A percentile compares a stretch with the other conserved stretches of the same genome.
Evolutionary conservation across 2,888 invertebrate genomes (phyloP).

Genomic region (Cosmopolites sordidus): DNA sequence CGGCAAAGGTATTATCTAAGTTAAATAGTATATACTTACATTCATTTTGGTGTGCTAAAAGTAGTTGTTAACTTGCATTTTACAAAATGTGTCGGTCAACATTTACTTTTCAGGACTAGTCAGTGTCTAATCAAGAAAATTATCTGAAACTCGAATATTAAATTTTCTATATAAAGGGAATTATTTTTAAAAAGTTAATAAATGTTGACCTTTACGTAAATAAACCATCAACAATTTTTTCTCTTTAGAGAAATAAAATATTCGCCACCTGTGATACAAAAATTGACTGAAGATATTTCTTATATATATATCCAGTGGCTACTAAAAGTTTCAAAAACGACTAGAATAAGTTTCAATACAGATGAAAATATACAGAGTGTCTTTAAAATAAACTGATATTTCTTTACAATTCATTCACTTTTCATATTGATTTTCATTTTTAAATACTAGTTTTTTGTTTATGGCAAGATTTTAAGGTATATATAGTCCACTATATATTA

Average conservation of each 20-base stretch:
- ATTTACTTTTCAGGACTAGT: not conserved
- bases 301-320: too few relatives aligned
- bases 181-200: not conserved
- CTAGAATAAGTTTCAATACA: too few relatives aligned
- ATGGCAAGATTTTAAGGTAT: too few relatives aligned
- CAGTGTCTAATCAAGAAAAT: not conserved
- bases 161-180: not conserved
- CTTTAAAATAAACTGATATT: too few relatives aligned
- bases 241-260: not conserved
- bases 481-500: too few relatives aligned
- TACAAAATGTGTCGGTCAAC: constrained; percentile 22
- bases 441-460: too few relatives aligned
- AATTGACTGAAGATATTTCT: too few relatives aligned
- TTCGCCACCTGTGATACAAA: too few relatives aligned
- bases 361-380: too few relatives aligned
- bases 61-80: constrained; percentile 17
- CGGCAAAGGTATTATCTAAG: constrained; percentile 28
- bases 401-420: too few relatives aligned
- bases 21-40: constrained; percentile 29
- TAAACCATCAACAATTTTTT: not conserved
- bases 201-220: not conserved
- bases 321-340: too few relatives aligned
- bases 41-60: constrained; percentile 33
- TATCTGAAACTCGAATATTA: not conserved
- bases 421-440: too few relatives aligned